Evolutionary conservation across 2,888 invertebrate species (phyloP).

Genomic region (Timema podura): DNA sequence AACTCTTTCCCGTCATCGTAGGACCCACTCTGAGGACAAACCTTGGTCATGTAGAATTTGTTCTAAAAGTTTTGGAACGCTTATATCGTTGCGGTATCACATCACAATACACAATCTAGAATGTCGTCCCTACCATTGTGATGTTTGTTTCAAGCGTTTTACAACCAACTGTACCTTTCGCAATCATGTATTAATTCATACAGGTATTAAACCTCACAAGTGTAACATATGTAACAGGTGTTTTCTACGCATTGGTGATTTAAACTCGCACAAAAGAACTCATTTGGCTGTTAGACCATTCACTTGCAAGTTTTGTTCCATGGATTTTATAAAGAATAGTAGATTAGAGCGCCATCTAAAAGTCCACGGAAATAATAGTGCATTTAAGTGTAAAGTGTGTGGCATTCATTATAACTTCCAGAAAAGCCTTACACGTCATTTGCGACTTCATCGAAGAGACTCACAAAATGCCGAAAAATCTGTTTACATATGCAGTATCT

Average conservation of each 20-base stretch:
- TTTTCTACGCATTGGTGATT: constrained; percentile 50
- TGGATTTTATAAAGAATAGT: constrained; percentile 41
- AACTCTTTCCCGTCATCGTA: constrained; percentile 48
- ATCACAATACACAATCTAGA: constrained; percentile 45
- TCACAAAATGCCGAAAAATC: neutral
- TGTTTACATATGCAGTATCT: neutral
- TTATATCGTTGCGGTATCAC: constrained; percentile 45
- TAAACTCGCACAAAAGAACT: constrained; percentile 47
- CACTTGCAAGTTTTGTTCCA: constrained; percentile 39
- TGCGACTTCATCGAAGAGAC: constrained; percentile 20
- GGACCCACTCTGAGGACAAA: constrained; percentile 38
- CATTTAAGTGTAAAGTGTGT: constrained; percentile 23
- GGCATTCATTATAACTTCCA: constrained; percentile 26
- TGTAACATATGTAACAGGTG: constrained; percentile 54
- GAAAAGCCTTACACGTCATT: constrained; percentile 26
- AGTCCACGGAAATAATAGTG: constrained; percentile 36
- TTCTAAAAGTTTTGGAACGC: constrained; percentile 45
- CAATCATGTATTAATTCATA: constrained; percentile 47
- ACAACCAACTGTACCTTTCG: constrained; percentile 44
- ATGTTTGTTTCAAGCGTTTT: constrained; percentile 46
- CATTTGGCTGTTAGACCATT: constrained; percentile 36
- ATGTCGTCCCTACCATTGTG: constrained; percentile 45
- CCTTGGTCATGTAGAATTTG: constrained; percentile 40
- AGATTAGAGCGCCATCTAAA: constrained; percentile 41
- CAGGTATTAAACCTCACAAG: constrained; percentile 40